These are phyloP conservation scores for Nematopogon swammerdamellus DNA, from an alignment of 2,888 invertebrate species.

Conservation along the genomic window DNA sequence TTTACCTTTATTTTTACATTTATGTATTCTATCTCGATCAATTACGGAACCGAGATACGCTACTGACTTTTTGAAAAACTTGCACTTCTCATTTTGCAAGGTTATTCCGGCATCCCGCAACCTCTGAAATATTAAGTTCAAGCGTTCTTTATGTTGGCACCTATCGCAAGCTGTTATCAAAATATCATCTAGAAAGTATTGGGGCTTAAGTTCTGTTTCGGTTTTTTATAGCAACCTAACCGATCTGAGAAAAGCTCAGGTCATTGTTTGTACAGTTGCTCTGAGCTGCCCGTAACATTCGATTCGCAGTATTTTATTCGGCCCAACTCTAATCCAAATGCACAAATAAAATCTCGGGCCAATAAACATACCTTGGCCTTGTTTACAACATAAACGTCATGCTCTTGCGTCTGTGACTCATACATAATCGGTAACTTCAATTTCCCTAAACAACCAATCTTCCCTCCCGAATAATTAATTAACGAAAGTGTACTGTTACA, in stretches of 20 bases:
- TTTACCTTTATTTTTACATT: conserved; percentile 1
- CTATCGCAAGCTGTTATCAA: neutral
- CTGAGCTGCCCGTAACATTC: neutral
- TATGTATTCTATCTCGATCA: conserved; percentile 3
- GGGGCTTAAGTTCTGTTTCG: conserved; percentile 3
- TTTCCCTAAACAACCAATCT: too few relatives aligned
- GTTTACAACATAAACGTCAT: conserved; percentile 1
- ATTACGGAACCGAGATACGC: conserved; percentile 6
- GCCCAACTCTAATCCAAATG: conserved; percentile 3
- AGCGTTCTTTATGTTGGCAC: too few relatives aligned
- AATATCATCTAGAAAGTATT: conserved; percentile 7
- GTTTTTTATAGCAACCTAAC: conserved; percentile 5
- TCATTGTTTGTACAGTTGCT: neutral
- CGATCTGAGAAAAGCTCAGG: conserved; percentile 3
- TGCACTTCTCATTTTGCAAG: too few relatives aligned
- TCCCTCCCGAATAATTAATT: too few relatives aligned
- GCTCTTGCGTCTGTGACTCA: neutral
- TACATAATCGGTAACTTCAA: neutral
- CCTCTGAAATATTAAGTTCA: too few relatives aligned
- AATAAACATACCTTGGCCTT: conserved; percentile 2
- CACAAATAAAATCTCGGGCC: conserved; percentile 5
- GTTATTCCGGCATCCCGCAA: too few relatives aligned
- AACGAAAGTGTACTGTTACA: too few relatives aligned
- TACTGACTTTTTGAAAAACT: neutral
- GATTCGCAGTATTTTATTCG: neutral